phyloP scores from a whole-genome alignment of 2,888 invertebrate genomes.

The Smittia aterrima region DNA sequence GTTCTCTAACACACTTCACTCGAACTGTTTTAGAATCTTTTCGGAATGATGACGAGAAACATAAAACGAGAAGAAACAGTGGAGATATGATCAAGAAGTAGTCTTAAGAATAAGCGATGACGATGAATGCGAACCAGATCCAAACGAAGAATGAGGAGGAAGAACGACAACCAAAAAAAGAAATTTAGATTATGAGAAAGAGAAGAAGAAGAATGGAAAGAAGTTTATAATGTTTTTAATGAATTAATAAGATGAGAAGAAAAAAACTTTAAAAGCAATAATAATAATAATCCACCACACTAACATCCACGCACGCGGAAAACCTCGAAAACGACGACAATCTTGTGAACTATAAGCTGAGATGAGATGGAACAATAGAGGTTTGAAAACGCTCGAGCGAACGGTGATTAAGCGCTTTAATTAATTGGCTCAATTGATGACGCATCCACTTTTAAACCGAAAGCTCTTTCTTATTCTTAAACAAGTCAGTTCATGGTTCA shows the following conservation, averaged over 20 bases:
- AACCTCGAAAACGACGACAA: slow-evolving; percentile 16
- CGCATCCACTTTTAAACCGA: slow-evolving; percentile 22
- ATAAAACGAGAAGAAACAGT: background rate
- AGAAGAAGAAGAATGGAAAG: too few relatives aligned
- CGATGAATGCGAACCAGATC: slow-evolving; percentile 27
- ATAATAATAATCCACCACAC: slow-evolving; percentile 30
- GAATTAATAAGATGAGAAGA: slow-evolving; percentile 29
- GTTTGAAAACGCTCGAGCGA: background rate
- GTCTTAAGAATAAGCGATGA: slow-evolving; percentile 16
- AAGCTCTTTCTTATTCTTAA: background rate
- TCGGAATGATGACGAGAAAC: background rate
- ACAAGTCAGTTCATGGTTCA: slow-evolving; percentile 29
- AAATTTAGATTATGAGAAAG: slow-evolving; percentile 22
- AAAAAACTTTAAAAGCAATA: too few relatives aligned
- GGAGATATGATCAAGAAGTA: background rate
- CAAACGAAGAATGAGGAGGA: background rate
- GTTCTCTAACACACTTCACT: too few relatives aligned
- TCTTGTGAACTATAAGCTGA: slow-evolving; percentile 13
- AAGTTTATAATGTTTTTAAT: slow-evolving; percentile 35
- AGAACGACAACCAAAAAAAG: background rate
- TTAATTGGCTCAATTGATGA: slow-evolving; percentile 41
- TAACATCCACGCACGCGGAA: slow-evolving; percentile 5
- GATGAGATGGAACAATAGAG: slow-evolving; percentile 15
- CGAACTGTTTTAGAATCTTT: too few relatives aligned
- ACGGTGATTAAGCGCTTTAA: slow-evolving; percentile 38